Evolutionary conservation across 2,888 invertebrate species (phyloP).

Genomic region (Priocnemis perturbator): DNA sequence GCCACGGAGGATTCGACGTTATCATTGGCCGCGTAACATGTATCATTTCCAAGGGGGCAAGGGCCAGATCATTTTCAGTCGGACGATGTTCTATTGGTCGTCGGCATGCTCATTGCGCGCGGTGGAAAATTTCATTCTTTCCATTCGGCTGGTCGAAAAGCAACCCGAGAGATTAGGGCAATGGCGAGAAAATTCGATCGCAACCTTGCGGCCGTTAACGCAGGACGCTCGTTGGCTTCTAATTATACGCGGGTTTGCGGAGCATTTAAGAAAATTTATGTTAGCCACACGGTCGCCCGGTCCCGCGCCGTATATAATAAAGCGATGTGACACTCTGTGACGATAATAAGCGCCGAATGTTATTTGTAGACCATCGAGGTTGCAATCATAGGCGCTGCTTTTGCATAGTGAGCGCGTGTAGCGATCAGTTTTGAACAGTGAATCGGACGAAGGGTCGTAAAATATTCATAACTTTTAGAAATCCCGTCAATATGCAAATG

Average conservation of each 20-base stretch:
- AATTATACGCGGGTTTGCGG: too few relatives aligned
- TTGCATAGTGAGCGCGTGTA: neutral
- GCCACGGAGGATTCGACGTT: constrained; percentile 51
- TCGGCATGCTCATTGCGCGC: constrained; percentile 17
- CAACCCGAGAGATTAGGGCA: neutral
- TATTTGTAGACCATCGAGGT: neutral
- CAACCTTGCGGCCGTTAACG: constrained; percentile 12
- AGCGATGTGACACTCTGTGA: neutral
- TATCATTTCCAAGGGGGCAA: neutral
- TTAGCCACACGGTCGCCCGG: too few relatives aligned
- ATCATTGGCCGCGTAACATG: constrained; percentile 51
- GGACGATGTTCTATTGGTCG: constrained; percentile 32
- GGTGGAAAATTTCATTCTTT: neutral
- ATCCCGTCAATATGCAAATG: constrained; percentile 75
- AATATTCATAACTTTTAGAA: constrained; percentile 75
- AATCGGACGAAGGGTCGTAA: constrained; percentile 51
- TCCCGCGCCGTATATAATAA: neutral
- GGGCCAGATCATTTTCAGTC: constrained; percentile 27
- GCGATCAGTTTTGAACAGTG: neutral
- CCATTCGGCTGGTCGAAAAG: neutral
- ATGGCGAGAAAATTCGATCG: neutral
- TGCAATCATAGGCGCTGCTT: constrained; percentile 4
- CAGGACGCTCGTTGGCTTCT: neutral
- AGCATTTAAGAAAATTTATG: too few relatives aligned
- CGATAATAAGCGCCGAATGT: constrained; percentile 5